A percentile compares a stretch with the other conserved stretches of the same genome.
These are phyloP conservation scores for Grantiella picta DNA, from an alignment of 2,113 vertebrate species.

Conservation along the genomic window DNA sequence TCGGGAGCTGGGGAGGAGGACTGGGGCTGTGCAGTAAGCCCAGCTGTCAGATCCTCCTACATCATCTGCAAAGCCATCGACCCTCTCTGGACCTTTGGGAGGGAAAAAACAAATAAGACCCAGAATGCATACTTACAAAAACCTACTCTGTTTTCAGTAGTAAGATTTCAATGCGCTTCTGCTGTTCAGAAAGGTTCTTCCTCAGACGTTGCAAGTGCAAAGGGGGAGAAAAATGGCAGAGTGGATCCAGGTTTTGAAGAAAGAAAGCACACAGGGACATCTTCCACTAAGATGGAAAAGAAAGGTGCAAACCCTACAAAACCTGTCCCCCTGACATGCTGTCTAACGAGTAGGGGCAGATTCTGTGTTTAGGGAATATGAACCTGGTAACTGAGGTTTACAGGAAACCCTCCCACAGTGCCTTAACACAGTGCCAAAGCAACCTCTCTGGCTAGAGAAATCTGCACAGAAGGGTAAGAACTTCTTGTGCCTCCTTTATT, in stretches of 20 bases:
- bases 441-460: not conserved
- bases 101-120: not conserved
- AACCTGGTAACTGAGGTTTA: not conserved
- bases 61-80: not conserved
- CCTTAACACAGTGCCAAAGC: not conserved
- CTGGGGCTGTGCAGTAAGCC: not conserved
- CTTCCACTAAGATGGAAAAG: not conserved
- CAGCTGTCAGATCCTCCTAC: constrained; percentile 5
- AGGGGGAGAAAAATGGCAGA: not conserved
- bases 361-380: not conserved
- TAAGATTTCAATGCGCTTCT: not conserved
- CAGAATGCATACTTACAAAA: not conserved
- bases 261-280: not conserved
- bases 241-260: not conserved
- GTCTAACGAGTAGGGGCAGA: not conserved
- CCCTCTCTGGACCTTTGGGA: not conserved
- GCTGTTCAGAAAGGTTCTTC: not conserved
- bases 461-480: not conserved
- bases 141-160: not conserved
- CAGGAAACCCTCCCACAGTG: not conserved
- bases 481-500: not conserved
- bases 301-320: not conserved
- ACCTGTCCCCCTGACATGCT: not conserved
- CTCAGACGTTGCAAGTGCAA: not conserved
- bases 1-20: not conserved